A percentile compares a stretch with the other conserved stretches of the same genome.
phyloP scores from a whole-genome alignment of 2,888 invertebrate genomes.

The Muschampia plurimacula region DNA sequence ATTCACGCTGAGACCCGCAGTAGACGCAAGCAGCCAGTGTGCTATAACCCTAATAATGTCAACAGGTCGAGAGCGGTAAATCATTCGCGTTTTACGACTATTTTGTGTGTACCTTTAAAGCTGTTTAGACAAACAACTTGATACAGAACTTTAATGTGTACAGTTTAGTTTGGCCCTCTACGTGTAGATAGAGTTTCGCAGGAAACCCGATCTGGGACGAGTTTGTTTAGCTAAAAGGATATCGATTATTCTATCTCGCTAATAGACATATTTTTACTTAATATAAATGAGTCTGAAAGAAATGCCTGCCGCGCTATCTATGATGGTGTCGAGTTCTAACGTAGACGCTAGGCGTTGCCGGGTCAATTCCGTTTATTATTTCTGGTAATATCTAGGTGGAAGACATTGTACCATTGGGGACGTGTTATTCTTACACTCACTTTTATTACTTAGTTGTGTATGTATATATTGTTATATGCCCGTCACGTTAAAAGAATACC shows the following conservation, averaged over 20 bases:
- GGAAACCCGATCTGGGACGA: constrained; percentile 32
- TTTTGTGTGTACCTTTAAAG: constrained; percentile 20
- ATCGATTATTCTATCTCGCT: constrained; percentile 69
- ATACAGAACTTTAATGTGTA: background rate
- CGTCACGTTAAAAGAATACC: no score
- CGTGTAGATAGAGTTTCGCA: background rate
- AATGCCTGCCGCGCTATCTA: constrained; percentile 50
- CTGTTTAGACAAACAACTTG: constrained; percentile 8
- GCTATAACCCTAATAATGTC: constrained; percentile 19
- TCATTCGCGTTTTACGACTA: constrained; percentile 29
- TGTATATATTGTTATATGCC: no score
- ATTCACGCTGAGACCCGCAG: no score
- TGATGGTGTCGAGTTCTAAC: constrained; percentile 42
- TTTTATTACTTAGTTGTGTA: no score
- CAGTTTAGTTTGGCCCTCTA: background rate
- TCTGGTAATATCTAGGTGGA: no score
- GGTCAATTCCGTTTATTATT: background rate
- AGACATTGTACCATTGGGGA: no score
- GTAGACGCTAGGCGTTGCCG: constrained; percentile 50
- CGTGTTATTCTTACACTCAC: no score
- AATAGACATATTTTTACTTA: constrained; percentile 60
- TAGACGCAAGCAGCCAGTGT: background rate
- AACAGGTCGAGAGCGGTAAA: constrained; percentile 35
- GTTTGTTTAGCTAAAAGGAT: constrained; percentile 58
- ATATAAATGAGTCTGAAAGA: constrained; percentile 37